These are phyloP conservation scores for Chouioia cunea DNA, from an alignment of 2,888 invertebrate species.

Conservation along the genomic window DNA sequence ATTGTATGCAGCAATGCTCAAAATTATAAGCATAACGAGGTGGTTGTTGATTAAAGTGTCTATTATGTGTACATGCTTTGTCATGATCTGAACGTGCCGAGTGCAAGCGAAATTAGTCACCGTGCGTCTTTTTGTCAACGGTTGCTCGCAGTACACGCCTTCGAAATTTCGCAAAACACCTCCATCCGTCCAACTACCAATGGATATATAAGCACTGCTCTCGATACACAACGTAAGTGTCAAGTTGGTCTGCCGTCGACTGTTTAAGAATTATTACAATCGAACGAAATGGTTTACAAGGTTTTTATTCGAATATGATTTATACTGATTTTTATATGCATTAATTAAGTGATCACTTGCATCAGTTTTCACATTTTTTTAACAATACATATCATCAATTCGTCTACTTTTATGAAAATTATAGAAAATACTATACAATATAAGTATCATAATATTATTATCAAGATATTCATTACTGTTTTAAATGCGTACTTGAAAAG, in stretches of 20 bases:
- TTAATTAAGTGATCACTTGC: too few species aligned
- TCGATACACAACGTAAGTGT: neutral
- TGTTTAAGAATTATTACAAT: neutral
- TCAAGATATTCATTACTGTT: too few species aligned
- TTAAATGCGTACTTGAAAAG: too few species aligned
- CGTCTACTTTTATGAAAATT: too few species aligned
- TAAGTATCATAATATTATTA: too few species aligned
- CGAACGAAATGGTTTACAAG: slow-evolving; percentile 37
- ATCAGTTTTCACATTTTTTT: too few species aligned
- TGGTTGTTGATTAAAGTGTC: slow-evolving; percentile 17
- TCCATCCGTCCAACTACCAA: neutral
- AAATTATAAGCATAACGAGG: neutral
- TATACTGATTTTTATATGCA: neutral
- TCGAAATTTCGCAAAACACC: slow-evolving; percentile 37
- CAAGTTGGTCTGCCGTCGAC: slow-evolving; percentile 11
- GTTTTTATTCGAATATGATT: slow-evolving; percentile 22
- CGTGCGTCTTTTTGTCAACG: slow-evolving; percentile 41
- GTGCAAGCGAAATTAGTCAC: slow-evolving; percentile 34
- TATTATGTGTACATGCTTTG: slow-evolving; percentile 15
- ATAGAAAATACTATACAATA: too few species aligned
- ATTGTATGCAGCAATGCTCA: neutral
- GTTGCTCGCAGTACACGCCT: neutral
- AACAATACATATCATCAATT: too few species aligned
- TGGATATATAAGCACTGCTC: slow-evolving; percentile 31
- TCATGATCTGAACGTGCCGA: slow-evolving; percentile 33